Evolutionary conservation across 2,113 vertebrate species (phyloP), one percentile per base, ranked within the genome.

Genomic region (Menura novaehollandiae): DNA sequence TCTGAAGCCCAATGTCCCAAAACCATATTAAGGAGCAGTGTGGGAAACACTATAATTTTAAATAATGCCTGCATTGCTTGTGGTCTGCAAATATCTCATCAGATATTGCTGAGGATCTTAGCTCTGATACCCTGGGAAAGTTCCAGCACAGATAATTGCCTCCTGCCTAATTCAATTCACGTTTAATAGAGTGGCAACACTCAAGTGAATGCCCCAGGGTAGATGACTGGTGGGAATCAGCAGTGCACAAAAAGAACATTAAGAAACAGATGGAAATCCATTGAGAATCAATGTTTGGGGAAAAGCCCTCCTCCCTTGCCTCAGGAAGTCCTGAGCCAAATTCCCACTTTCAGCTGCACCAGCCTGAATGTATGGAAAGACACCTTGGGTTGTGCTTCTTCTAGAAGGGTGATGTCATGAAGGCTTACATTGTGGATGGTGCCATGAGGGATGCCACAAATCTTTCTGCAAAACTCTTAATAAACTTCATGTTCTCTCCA

Each of bases 111-210:
- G 64, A 72, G 66, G 60, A 87, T 87, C 87, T 91, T 77, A 95
- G 69, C 66, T 91, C 76, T 91, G 84, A 81, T 91, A 87, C 37
- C 77, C 91, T 96, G 96, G 84, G 93, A 96, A 96, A 94, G 32
- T 89, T 95, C 94, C 93, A 96, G 64, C 66, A 55, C 33, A 79
- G 87, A 46, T 85, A 95, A 94, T 91, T 95, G 87, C 49, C 91
- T 95, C 49, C 91, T 92, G 86, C 56, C 80, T 94, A 75, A 93
- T 81, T 92, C 79, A 91, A 52, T 92, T 92, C 84, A 60, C 9
- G 30, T 82, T 83, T 95, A 87, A 64, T 49, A 85, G 47, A 81
- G 39, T 75, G 86, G 80, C 64, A 97, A 47, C 51, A 46, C 18
- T 95, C 55, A 71, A 87, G 49, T 44, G 52, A 81, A 55, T 78